Conservation (phyloP, 2,888 invertebrate species). For the Nomada ferruginata region DNA sequence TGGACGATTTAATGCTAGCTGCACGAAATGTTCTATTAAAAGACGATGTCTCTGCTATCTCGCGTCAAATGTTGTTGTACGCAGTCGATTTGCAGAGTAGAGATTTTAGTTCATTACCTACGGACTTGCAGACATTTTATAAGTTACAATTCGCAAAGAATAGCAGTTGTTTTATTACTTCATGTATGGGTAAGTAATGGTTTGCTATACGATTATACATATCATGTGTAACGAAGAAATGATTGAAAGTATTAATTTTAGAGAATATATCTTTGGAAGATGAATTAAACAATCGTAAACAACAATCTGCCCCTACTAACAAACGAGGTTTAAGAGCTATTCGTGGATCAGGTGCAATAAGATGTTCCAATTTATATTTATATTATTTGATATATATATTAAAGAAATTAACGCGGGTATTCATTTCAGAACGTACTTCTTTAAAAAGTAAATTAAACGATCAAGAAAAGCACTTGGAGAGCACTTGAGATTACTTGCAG, state of each 20-base stretch:
- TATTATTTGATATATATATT: not conserved
- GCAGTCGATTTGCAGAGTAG: conserved; percentile 82
- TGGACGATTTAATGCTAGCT: conserved; percentile 79
- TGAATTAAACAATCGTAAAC: too few species aligned
- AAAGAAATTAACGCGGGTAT: not conserved
- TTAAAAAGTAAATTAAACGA: too few species aligned
- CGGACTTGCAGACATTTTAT: conserved; percentile 82
- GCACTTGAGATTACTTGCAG: too few species aligned
- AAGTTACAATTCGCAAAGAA: conserved; percentile 78
- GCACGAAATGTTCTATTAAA: conserved; percentile 79
- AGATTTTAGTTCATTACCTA: conserved; percentile 79
- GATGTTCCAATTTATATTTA: conserved; percentile 31
- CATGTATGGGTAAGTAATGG: too few species aligned
- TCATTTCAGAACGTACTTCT: conserved; percentile 3
- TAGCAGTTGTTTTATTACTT: conserved; percentile 51
- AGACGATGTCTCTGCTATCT: conserved; percentile 78
- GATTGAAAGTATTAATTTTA: conserved; percentile 2
- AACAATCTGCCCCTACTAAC: not conserved
- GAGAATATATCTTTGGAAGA: not conserved
- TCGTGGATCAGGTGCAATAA: conserved; percentile 74
- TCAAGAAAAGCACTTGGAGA: too few species aligned
- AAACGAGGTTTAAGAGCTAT: conserved; percentile 53
- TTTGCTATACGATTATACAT: not conserved
- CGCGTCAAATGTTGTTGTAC: conserved; percentile 82
- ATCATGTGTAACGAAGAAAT: not conserved